Percentiles rank a stretch among this genome's conserved stretches.
phyloP scores from a whole-genome alignment of 2,113 vertebrate genomes.

The Talpa occidentalis region DNA sequence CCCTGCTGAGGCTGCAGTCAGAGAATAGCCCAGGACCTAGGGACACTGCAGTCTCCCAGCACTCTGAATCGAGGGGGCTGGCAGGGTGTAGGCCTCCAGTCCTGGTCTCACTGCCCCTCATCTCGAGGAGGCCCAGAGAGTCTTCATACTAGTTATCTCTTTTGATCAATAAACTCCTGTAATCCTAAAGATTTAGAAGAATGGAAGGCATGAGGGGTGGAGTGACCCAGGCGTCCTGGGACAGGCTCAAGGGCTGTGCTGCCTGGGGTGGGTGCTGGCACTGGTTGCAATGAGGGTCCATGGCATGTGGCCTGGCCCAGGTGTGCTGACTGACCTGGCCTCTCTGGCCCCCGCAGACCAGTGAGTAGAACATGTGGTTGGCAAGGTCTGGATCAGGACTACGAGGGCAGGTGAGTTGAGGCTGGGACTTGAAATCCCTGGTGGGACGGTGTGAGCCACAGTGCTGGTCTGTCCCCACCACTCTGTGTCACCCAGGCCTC shows the following conservation, averaged over 20 bases:
- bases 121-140: not conserved
- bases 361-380: not conserved
- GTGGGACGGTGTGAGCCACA: not conserved
- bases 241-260: not conserved
- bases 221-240: too few relatives aligned
- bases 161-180: too few relatives aligned
- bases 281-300: too few relatives aligned
- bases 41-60: not conserved
- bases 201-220: too few relatives aligned
- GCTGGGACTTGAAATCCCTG: not conserved
- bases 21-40: not conserved
- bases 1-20: not conserved
- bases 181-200: too few relatives aligned
- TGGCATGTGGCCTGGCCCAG: not conserved
- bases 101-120: not conserved
- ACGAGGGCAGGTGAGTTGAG: not conserved
- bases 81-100: not conserved
- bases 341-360: not conserved
- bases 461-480: accelerated
- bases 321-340: not conserved
- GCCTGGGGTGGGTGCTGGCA: accelerated
- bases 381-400: not conserved
- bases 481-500: accelerated
- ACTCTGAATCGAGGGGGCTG: not conserved
- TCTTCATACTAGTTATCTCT: too few relatives aligned